phyloP scores from a whole-genome alignment of 64 coral and sea anemone species.

The Montipora foliosa region DNA sequence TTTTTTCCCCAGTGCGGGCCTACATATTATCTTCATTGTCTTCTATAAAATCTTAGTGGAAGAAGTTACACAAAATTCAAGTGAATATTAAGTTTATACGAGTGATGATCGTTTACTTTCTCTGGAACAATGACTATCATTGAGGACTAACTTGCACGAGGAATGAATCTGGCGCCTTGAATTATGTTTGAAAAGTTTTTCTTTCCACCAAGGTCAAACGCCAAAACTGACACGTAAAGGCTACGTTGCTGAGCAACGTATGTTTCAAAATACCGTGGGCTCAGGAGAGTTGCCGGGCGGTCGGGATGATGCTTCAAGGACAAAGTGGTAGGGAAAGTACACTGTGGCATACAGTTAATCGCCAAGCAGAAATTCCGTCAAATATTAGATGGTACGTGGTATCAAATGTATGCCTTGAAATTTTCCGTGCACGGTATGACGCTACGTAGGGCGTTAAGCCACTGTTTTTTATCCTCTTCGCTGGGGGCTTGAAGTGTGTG shows the following conservation, averaged over 20 bases:
- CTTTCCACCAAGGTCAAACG: no score
- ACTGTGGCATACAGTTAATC: background rate
- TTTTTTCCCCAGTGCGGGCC: background rate
- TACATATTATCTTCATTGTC: background rate
- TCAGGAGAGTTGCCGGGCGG: background rate
- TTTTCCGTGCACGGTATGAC: slow-evolving; percentile 70
- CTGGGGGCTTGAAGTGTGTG: slow-evolving; percentile 84
- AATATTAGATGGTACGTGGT: background rate
- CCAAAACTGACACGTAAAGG: background rate
- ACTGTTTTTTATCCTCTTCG: slow-evolving; percentile 92
- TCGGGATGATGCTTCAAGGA: background rate
- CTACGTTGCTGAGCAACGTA: background rate
- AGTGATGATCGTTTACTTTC: background rate
- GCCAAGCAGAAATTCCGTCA: background rate
- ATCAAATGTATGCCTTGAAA: slow-evolving; percentile 82
- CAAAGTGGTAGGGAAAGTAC: background rate
- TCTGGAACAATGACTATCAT: no score
- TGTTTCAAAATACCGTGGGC: background rate
- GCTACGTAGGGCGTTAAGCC: slow-evolving; percentile 77
- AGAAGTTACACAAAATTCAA: background rate
- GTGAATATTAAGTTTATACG: background rate
- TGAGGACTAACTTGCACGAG: no score
- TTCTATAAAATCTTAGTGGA: background rate
- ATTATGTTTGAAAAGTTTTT: no score
- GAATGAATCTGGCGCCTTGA: no score